Percentiles rank a stretch among this genome's conserved stretches.
These are phyloP conservation scores for Megalonaias nervosa DNA, from an alignment of 1,140 invertebrate species.

Conservation along the genomic window DNA sequence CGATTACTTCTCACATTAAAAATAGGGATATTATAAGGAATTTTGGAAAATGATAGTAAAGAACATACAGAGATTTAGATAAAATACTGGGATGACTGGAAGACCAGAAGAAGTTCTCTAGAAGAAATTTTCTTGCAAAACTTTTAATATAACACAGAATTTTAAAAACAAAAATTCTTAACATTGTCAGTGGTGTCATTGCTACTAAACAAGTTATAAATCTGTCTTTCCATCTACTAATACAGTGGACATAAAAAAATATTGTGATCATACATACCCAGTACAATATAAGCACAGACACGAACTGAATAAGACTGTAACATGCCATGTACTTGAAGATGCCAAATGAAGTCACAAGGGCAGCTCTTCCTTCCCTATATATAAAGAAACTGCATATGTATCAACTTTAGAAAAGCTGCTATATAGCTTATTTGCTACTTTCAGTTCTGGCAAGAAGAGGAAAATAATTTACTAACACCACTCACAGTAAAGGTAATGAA, in stretches of 20 bases:
- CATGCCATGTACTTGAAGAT: constrained; percentile 98
- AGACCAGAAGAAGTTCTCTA: not conserved
- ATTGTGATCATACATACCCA: constrained; percentile 70
- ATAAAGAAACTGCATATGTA: not conserved
- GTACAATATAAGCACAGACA: constrained; percentile 94
- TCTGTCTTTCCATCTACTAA: not conserved
- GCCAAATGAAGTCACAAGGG: constrained; percentile 95
- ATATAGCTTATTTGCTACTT: too few species aligned
- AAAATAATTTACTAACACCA: too few species aligned
- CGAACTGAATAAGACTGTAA: constrained; percentile 94
- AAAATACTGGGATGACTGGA: too few species aligned
- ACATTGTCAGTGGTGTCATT: not conserved
- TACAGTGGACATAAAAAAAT: not conserved
- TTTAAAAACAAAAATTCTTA: not conserved
- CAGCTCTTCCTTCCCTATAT: constrained; percentile 88
- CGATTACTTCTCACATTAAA: too few species aligned
- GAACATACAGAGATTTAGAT: too few species aligned
- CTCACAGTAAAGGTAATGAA: too few species aligned
- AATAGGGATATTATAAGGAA: too few species aligned
- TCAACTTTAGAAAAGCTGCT: too few species aligned
- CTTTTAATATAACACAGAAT: not conserved
- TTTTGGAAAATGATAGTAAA: too few species aligned
- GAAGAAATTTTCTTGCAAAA: not conserved
- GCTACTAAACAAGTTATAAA: not conserved
- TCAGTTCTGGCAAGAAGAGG: too few species aligned